phyloP scores from a whole-genome alignment of 1,140 invertebrate species.

The Aradophagus sp. region DNA sequence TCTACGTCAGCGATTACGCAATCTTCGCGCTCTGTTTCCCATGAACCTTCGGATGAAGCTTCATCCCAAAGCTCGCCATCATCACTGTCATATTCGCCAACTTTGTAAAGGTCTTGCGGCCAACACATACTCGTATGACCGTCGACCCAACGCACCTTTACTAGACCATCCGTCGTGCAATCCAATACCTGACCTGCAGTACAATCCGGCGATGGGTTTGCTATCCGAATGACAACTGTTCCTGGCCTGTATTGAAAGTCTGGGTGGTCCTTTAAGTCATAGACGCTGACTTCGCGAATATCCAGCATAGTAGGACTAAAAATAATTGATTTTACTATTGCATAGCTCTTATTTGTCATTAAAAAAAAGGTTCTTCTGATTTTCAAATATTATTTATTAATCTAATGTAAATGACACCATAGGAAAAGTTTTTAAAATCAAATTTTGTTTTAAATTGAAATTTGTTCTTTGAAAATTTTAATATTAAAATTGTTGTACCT shows the following conservation, averaged over 20 bases:
- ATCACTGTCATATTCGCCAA: constrained; percentile 86
- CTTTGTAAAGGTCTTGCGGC: constrained; percentile 89
- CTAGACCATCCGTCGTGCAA: constrained; percentile 88
- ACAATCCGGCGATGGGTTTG: constrained; percentile 79
- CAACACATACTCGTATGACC: constrained; percentile 89
- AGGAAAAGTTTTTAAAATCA: too few relatives aligned
- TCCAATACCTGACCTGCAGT: constrained; percentile 93
- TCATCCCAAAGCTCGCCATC: constrained; percentile 86
- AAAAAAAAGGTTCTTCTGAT: too few relatives aligned
- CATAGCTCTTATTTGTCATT: too few relatives aligned
- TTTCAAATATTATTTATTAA: too few relatives aligned
- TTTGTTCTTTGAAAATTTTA: too few relatives aligned
- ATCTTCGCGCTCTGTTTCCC: constrained; percentile 88
- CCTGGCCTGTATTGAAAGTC: constrained; percentile 95
- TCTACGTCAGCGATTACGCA: constrained; percentile 70
- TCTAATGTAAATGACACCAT: too few relatives aligned
- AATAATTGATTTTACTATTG: constrained; percentile 15
- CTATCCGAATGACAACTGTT: constrained; percentile 90
- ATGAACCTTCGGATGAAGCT: constrained; percentile 79
- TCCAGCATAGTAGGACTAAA: constrained; percentile 82
- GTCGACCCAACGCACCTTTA: constrained; percentile 92
- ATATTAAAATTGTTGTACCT: too few relatives aligned
- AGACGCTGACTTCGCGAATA: constrained; percentile 92
- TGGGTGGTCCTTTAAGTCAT: constrained; percentile 95
- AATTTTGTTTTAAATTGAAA: too few relatives aligned